Conservation (phyloP, 2,797 vertebrate genomes). For the Neomorphus geoffroyi region DNA sequence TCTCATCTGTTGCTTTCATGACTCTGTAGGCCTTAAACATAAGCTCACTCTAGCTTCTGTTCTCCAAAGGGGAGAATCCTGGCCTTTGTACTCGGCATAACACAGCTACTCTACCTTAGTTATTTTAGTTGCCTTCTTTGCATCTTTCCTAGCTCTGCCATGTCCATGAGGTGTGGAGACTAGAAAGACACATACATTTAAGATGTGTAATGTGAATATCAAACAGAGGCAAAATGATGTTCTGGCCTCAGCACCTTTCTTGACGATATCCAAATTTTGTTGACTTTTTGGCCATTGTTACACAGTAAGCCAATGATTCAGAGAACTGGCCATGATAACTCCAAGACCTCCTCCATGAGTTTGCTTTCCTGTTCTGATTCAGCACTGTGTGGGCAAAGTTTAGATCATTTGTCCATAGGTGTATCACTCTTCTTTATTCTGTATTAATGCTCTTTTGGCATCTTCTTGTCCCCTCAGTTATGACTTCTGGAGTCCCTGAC, state of each 20-base stretch:
- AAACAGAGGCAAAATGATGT: neutral
- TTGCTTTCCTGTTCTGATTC: neutral
- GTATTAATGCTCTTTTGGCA: neutral
- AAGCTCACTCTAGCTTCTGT: neutral
- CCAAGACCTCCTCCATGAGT: neutral
- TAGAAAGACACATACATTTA: neutral
- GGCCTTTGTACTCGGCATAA: neutral
- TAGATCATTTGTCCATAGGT: neutral
- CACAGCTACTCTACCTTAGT: neutral
- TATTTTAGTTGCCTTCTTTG: neutral
- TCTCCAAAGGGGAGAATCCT: neutral
- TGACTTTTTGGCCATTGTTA: neutral
- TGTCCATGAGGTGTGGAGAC: neutral
- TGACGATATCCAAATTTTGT: neutral
- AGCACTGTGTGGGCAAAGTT: neutral
- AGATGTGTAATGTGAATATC: neutral
- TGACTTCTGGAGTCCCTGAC: neutral
- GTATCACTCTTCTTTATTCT: neutral
- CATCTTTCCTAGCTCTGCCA: neutral
- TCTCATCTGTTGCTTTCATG: neutral
- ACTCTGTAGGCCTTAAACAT: neutral
- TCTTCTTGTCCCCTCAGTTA: neutral
- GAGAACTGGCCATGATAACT: neutral
- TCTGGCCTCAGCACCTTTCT: neutral
- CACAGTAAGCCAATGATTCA: neutral